A percentile compares a stretch with the other conserved stretches of the same genome.
These are phyloP conservation scores for Tiliqua scincoides DNA, from an alignment of 2,113 vertebrate species.

Conservation along the genomic window DNA sequence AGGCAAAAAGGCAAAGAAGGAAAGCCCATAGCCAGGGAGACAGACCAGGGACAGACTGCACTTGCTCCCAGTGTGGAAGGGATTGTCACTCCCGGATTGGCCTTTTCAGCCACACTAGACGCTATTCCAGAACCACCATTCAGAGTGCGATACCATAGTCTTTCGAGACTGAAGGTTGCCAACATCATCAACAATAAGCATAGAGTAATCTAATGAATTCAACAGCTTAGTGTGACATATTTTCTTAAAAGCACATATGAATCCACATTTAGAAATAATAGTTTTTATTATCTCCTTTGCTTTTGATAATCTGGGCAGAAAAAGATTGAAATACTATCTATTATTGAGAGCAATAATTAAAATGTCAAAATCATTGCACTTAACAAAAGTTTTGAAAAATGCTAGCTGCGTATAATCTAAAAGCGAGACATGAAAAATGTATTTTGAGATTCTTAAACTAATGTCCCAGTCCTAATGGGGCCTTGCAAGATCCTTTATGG, in stretches of 20 bases:
- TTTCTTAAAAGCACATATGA: not conserved
- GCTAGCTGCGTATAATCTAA: not conserved
- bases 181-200: too few species aligned
- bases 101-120: too few species aligned
- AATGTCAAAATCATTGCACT: not conserved
- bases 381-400: not conserved
- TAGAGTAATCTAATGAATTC: conserved; percentile 21
- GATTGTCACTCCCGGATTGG: too few species aligned
- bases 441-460: not conserved
- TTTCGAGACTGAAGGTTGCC: too few species aligned
- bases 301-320: not conserved
- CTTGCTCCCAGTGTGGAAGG: too few species aligned
- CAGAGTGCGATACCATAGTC: too few species aligned
- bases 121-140: too few species aligned
- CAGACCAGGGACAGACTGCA: too few species aligned
- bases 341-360: not conserved
- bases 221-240: not conserved
- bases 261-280: conserved; percentile 10
- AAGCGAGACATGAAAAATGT: not conserved
- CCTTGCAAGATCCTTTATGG: too few species aligned
- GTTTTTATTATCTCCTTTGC: not conserved
- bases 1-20: too few species aligned
- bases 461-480: too few species aligned
- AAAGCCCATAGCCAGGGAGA: too few species aligned
- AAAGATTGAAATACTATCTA: not conserved